These are phyloP conservation scores for Tragulus kanchil DNA, from an alignment of 2,113 vertebrate genomes.

Conservation along the genomic window DNA sequence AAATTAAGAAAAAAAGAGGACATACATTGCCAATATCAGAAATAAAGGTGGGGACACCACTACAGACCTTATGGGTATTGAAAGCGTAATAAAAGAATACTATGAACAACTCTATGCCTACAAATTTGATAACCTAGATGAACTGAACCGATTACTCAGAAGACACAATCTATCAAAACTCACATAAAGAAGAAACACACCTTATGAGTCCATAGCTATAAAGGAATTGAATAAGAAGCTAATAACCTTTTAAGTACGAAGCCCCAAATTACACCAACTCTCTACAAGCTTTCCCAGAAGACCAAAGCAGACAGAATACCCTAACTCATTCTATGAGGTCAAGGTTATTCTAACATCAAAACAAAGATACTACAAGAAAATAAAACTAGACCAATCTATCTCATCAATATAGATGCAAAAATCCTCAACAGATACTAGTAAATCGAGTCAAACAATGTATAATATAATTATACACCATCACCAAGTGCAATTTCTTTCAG, in stretches of 20 bases:
- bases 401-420: neutral
- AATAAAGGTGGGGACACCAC: neutral
- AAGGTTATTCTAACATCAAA: constrained; percentile 52
- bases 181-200: constrained; percentile 47
- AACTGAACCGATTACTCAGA: neutral
- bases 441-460: constrained; percentile 27
- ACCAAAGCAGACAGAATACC: neutral
- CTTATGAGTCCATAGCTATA: neutral
- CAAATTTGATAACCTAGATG: neutral
- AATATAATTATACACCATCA: neutral
- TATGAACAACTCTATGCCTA: neutral
- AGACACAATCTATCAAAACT: constrained; percentile 19
- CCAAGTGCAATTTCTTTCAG: neutral
- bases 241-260: neutral
- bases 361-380: constrained; percentile 42
- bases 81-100: neutral
- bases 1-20: neutral
- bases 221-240: constrained; percentile 24
- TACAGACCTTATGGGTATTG: neutral
- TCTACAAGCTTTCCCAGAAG: constrained; percentile 32
- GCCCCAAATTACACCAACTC: neutral
- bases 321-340: constrained; percentile 17
- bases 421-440: constrained; percentile 34
- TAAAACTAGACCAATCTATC: neutral
- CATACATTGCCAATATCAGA: neutral